Base-by-base conservation (phyloP, 2,888 invertebrate species). In the Beris chalybata region DNA sequence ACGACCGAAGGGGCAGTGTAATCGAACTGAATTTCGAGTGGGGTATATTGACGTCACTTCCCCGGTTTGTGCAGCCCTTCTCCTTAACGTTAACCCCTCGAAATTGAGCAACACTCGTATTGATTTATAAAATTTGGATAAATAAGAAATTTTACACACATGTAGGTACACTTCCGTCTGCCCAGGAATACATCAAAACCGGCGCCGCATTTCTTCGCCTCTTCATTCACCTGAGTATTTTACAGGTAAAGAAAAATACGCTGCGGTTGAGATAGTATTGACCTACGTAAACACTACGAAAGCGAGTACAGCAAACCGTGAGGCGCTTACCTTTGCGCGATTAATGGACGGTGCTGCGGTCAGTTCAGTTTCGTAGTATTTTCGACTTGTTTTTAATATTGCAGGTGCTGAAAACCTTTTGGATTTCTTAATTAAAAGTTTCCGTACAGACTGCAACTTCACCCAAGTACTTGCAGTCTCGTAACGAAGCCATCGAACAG, bases 151-250 rank as follows among this genome's bases (percentile, higher is more conserved):
- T 15, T 30, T 38, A 50, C 38, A 30, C 61, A 61, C 52, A 52
- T 38, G 52, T 12, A 38, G 22, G 22, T 22, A 22, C 22, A 22
- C 22, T 22, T 22, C 22, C 22, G 22, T 22, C 22, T 22, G 22
- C 22, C 1, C 22, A 22, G 22, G 22, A 22, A 22, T 22, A 22
- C 22, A 22, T 22, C 22, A 22, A 22, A 52, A 22, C 61, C 50
- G 61, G 61, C 61, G 61, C 50, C 59, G 59, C 13, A 13, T 64
- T 63, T 64, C 64, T 65, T 64, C 22, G 64, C 64, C 56, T 59
- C 59, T 54, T 50, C 57, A 64, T 67, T 67, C 64, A 67, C 67
- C 67, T 67, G 64, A 65, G 56, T 54, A 47, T 3, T 29, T 38
- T 30, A 52, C 13, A 48, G 52, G 57, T 57, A 29, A 7, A 45